phyloP scores from a whole-genome alignment of 2,888 invertebrate genomes.

The Aphidoletes aphidimyza region DNA sequence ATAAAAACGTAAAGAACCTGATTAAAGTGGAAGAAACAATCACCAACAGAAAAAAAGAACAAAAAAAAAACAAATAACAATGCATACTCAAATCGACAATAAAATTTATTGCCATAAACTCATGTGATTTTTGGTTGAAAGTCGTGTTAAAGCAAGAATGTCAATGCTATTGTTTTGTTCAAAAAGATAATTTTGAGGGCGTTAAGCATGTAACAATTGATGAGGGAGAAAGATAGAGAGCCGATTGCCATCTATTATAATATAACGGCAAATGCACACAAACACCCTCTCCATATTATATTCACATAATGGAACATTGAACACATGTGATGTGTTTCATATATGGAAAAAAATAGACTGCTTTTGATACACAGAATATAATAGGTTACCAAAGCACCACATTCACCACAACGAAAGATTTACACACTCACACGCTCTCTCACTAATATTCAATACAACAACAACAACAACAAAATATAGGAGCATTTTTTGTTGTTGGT shows the following conservation, averaged over 20 bases:
- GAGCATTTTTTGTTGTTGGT: not conserved
- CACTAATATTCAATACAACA: too few species aligned
- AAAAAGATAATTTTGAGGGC: constrained; percentile 44
- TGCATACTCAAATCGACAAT: constrained; percentile 40
- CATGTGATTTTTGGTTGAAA: not conserved
- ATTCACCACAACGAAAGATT: constrained; percentile 53
- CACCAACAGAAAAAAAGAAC: not conserved
- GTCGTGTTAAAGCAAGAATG: not conserved
- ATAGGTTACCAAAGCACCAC: constrained; percentile 47
- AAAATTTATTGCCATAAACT: constrained; percentile 38
- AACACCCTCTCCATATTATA: constrained; percentile 1
- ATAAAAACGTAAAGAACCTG: not conserved
- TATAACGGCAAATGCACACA: not conserved
- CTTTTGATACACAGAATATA: not conserved
- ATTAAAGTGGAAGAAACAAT: too few species aligned
- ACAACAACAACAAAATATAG: not conserved
- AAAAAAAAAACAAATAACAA: not conserved
- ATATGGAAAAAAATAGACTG: not conserved
- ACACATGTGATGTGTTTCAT: constrained; percentile 45
- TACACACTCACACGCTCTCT: not conserved
- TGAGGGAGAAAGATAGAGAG: not conserved
- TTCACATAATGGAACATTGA: constrained; percentile 43
- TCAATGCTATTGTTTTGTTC: constrained; percentile 7
- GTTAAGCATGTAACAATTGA: constrained; percentile 31
- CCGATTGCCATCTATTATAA: not conserved